phyloP scores from a whole-genome alignment of 2,113 vertebrate species.

The Phyllostomus discolor region DNA sequence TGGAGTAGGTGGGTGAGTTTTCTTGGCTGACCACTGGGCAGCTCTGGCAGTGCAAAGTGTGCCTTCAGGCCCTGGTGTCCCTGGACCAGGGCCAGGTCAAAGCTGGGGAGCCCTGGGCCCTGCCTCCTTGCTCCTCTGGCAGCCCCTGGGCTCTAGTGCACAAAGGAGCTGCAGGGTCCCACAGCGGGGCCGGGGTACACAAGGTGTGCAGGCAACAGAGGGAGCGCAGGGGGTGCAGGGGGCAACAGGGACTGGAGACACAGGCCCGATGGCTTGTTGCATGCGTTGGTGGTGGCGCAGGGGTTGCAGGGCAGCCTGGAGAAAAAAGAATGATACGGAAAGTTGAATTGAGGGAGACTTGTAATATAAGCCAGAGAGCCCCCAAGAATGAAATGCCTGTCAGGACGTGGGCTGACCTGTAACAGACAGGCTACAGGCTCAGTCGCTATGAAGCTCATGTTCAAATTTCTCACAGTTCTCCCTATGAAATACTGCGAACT shows the following conservation, averaged over 20 bases:
- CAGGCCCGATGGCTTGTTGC: conserved; percentile 24
- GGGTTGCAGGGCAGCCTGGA: conserved; percentile 68
- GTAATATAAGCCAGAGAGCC: background rate
- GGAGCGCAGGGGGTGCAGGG: conserved; percentile 16
- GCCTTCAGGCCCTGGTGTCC: background rate
- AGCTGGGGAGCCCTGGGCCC: background rate
- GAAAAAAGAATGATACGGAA: background rate
- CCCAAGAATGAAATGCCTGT: background rate
- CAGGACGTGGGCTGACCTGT: background rate
- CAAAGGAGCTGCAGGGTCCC: conserved; percentile 56
- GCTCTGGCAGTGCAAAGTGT: background rate
- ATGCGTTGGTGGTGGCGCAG: conserved; percentile 41
- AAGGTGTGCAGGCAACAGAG: conserved; percentile 31
- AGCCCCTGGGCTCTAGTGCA: conserved; percentile 34
- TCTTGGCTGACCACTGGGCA: background rate
- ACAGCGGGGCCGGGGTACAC: conserved; percentile 46
- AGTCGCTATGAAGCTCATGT: background rate
- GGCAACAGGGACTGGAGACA: conserved; percentile 12
- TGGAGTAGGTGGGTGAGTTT: background rate
- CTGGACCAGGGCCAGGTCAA: background rate
- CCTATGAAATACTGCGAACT: background rate
- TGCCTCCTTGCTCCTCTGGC: background rate
- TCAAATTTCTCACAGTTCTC: background rate
- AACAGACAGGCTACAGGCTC: background rate
- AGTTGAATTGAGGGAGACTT: background rate